Evolutionary conservation across 2,113 vertebrate species (phyloP).

Genomic region (Genyomyrus donnyi): DNA sequence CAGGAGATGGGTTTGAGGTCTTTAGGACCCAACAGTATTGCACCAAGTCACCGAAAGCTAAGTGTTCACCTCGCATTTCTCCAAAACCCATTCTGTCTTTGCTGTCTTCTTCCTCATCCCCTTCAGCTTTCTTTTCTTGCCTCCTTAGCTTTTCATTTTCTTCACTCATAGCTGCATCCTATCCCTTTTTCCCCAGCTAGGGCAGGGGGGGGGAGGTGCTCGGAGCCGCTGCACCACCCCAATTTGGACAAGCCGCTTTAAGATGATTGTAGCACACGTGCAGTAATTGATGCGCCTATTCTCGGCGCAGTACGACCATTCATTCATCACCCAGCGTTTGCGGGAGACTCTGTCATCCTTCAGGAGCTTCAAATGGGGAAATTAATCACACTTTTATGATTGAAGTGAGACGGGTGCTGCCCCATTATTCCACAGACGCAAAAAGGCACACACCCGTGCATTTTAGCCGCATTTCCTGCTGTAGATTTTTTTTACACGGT

Average conservation of each 20-base stretch:
- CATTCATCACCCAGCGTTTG: slow-evolving; percentile 35
- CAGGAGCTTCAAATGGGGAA: slow-evolving; percentile 29
- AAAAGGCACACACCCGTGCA: not conserved
- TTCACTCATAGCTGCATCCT: not conserved
- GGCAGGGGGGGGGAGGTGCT: too few species aligned
- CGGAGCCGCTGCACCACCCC: slow-evolving; percentile 24
- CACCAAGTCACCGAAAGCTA: not conserved
- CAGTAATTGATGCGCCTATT: slow-evolving; percentile 34
- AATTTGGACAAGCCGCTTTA: slow-evolving; percentile 34
- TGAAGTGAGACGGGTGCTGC: slow-evolving; percentile 22
- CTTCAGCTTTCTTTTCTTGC: not conserved
- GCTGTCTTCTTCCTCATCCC: not conserved
- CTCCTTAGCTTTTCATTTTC: not conserved
- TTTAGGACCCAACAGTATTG: not conserved
- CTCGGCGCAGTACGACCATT: slow-evolving; percentile 18
- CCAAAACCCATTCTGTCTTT: not conserved
- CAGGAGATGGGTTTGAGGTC: not conserved
- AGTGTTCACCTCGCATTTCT: not conserved
- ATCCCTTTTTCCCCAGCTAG: not conserved
- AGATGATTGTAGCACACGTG: slow-evolving; percentile 31
- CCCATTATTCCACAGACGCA: slow-evolving; percentile 14
- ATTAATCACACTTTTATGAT: slow-evolving; percentile 33
- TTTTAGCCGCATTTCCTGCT: not conserved
- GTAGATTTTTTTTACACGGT: not conserved
- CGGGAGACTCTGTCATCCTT: slow-evolving; percentile 33